Base-by-base conservation (phyloP, 2,888 invertebrate species). In the Acleris emargana region DNA sequence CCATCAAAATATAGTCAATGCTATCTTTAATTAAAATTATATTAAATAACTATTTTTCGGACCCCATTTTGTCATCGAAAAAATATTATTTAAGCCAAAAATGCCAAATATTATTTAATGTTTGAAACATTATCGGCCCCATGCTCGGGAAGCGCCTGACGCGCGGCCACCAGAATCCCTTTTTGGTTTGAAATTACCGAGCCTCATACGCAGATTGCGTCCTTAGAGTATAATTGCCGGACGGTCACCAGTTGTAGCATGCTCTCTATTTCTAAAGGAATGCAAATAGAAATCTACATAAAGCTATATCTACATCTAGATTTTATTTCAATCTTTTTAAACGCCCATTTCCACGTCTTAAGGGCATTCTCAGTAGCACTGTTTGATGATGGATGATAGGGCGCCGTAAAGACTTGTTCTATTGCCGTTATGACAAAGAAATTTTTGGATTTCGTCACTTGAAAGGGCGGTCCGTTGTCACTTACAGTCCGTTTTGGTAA, bases 291-390 rank as follows among this genome's bases (percentile, higher is more conserved):
- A 52, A 67, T 18, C 43, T 52, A 42, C 38, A 25, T 16, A 67
- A 17, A n/a, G 66, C 61, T 7, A 22, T 22, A n/a, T 61, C 57
- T 17, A 52, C 22, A 28, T 67, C 61, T 4, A 57, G 3, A n/a
- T 22, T 42, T 32, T 67, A 28, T 16, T 25, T 38, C n/a, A 57
- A 58, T 53, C 20, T 67, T 67, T 57, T 58, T 58, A 6, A 67
- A 47, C 4, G 20, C 62, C 2, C 58, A 18, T 43, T 58, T 67
- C 49, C 57, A 58, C 0, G 20, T 32, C 11, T 53, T 61, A 13
- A 67, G 58, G 1, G 62, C 62, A 7, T 52, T 52, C 52, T 67
- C 67, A 5, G 52, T 17, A 3, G 52, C 52, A n/a, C 52, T 16
- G n/a, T 28, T 52, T 5, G 52, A 28, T 3, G 52, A 25, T n/a